A percentile compares a stretch with the other conserved stretches of the same genome.
These are phyloP conservation scores for Cranoglanis bouderius DNA, from an alignment of 2,113 vertebrate species.

Conservation along the genomic window DNA sequence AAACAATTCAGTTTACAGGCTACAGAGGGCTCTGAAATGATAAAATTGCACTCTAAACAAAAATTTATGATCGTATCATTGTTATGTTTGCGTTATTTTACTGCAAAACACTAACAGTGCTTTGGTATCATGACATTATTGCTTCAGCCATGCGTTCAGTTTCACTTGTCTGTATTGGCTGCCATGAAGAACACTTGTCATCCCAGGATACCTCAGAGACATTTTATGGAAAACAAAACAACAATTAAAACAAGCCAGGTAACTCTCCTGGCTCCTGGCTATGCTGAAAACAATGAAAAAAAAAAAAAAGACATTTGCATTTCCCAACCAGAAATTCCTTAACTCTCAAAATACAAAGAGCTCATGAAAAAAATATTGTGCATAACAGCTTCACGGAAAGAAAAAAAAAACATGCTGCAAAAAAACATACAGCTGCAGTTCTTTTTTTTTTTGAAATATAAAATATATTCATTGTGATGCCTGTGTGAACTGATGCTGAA, in stretches of 20 bases:
- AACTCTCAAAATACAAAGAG: not conserved
- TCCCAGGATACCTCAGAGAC: not conserved
- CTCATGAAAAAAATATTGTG: not conserved
- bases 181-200: not conserved
- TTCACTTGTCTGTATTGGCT: not conserved
- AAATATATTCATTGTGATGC: conserved; percentile 3
- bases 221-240: not conserved
- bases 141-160: not conserved
- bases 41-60: not conserved
- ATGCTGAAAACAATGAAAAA: not conserved
- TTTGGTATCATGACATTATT: not conserved
- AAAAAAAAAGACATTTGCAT: not conserved
- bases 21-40: not conserved
- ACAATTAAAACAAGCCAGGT: not conserved
- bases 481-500: not conserved
- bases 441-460: not conserved
- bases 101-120: not conserved
- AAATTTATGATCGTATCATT: too few species aligned
- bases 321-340: not conserved
- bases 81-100: not conserved
- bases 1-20: not conserved
- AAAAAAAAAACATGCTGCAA: not conserved
- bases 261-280: not conserved
- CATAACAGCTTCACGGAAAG: not conserved
- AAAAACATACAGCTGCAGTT: not conserved